A percentile compares a stretch with the other conserved stretches of the same genome.
Conservation (phyloP, 2,888 invertebrate genomes). For the Sinodicranocentrus sp. region DNA sequence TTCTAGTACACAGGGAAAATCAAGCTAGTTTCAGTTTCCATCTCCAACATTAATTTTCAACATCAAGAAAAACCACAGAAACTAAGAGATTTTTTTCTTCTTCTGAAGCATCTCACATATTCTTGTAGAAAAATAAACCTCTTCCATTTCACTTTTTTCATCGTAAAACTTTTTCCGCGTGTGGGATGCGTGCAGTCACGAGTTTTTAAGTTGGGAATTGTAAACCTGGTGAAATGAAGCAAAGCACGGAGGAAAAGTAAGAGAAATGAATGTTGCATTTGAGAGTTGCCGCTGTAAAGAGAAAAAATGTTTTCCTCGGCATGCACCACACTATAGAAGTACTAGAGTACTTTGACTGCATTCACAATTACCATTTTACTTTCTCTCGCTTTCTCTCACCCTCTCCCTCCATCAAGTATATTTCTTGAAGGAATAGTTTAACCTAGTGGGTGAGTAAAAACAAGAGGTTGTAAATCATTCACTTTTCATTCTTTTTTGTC, state of each 20-base stretch:
- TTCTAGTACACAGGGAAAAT: too few relatives aligned
- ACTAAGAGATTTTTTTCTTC: too few relatives aligned
- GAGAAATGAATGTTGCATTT: constrained; percentile 61
- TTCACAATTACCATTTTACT: constrained; percentile 46
- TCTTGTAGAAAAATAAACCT: too few relatives aligned
- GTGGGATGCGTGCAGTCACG: constrained; percentile 47
- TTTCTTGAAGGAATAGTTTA: constrained; percentile 39
- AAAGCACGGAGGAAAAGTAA: constrained; percentile 22
- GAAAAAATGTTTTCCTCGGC: background rate
- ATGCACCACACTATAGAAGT: background rate
- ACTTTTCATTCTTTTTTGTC: constrained; percentile 52
- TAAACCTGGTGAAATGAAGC: constrained; percentile 38
- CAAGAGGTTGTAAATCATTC: constrained; percentile 62
- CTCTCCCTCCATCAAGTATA: constrained; percentile 1
- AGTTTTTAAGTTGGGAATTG: constrained; percentile 54
- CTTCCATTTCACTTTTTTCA: too few relatives aligned
- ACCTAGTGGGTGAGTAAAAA: constrained; percentile 41
- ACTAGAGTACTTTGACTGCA: background rate
- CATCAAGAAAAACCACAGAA: constrained; percentile 1
- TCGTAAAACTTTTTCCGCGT: too few relatives aligned
- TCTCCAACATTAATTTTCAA: too few relatives aligned
- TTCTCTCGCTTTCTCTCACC: background rate
- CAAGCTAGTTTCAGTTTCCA: too few relatives aligned
- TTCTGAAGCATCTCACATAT: too few relatives aligned
- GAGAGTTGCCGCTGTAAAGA: constrained; percentile 32